A percentile compares a stretch with the other conserved stretches of the same genome.
Conservation (phyloP, 35 echinoderm and acorn worm species). For the Eucidaris tribuloides region DNA sequence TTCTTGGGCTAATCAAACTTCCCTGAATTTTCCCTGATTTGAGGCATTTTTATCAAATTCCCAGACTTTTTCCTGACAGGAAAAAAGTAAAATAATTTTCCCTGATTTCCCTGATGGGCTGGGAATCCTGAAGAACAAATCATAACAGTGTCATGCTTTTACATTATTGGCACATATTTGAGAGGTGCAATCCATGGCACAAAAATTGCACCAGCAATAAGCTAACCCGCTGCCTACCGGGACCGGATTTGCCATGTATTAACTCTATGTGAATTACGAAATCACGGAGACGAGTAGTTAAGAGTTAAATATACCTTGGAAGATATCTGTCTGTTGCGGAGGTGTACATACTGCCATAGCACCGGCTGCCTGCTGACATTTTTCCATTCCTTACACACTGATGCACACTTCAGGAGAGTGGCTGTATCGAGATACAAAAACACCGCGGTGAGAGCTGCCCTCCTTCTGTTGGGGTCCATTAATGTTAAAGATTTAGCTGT, state of each 20-base stretch:
- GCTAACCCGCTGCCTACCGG: no score
- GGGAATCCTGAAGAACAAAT: no score
- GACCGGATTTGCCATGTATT: no score
- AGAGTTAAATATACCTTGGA: slow-evolving; percentile 39
- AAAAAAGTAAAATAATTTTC: no score
- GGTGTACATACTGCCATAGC: slow-evolving; percentile 58
- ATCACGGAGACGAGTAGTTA: neutral
- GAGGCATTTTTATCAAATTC: no score
- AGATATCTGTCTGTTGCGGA: slow-evolving; percentile 40
- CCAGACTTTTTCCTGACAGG: no score
- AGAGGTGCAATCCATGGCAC: no score
- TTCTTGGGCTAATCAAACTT: no score
- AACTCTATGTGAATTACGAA: no score
- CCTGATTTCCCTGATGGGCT: no score
- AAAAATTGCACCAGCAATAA: neutral
- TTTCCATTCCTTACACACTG: slow-evolving; percentile 54
- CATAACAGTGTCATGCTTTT: neutral
- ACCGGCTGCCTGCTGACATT: slow-evolving; percentile 35
- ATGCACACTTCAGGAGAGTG: slow-evolving; percentile 24
- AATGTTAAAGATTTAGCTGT: neutral
- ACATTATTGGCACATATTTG: neutral
- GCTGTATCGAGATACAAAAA: slow-evolving; percentile 51
- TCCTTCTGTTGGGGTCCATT: neutral
- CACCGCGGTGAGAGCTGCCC: slow-evolving; percentile 27
- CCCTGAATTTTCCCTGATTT: no score